Percentiles rank a stretch among this genome's conserved stretches.
These are phyloP conservation scores for Listrodromus nycthemerus DNA, from an alignment of 2,888 invertebrate genomes.

Conservation along the genomic window DNA sequence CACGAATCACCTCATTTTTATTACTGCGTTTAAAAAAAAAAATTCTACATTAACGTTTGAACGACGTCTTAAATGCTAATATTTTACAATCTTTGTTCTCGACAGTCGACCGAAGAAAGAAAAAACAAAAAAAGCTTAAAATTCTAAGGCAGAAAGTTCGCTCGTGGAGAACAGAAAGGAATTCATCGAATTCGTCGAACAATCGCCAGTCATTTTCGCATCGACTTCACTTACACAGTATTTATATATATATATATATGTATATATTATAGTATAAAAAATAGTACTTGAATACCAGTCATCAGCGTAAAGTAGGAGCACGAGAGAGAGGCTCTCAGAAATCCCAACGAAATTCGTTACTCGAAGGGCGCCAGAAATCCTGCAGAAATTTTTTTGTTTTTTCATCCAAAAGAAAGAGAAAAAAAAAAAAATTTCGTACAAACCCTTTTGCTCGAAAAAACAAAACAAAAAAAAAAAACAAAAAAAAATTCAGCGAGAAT, in stretches of 20 bases:
- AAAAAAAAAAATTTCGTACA: too few relatives aligned
- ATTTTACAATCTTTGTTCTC: conserved; percentile 23
- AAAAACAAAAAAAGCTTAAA: neutral
- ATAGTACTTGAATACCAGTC: conserved; percentile 10
- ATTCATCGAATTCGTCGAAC: neutral
- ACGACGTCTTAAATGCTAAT: conserved; percentile 3
- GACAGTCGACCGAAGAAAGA: neutral
- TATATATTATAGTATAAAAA: conserved; percentile 20
- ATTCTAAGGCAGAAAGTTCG: neutral
- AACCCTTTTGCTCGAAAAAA: neutral
- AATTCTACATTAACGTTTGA: conserved; percentile 28
- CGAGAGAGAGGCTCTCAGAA: neutral
- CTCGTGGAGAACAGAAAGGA: neutral
- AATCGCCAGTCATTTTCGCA: neutral
- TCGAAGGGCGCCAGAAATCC: too few relatives aligned
- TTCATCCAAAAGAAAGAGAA: too few relatives aligned
- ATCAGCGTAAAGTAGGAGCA: neutral
- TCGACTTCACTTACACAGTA: neutral
- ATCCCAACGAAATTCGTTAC: neutral
- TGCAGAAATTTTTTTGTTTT: too few relatives aligned
- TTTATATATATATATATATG: conserved; percentile 6
- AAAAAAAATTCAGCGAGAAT: neutral
- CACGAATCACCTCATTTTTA: conserved; percentile 3
- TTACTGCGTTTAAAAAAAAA: conserved; percentile 42
- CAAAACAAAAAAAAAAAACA: neutral